Evolutionary conservation across 2,888 invertebrate genomes (phyloP).

Genomic region (Eumacrocentrus americanus): DNA sequence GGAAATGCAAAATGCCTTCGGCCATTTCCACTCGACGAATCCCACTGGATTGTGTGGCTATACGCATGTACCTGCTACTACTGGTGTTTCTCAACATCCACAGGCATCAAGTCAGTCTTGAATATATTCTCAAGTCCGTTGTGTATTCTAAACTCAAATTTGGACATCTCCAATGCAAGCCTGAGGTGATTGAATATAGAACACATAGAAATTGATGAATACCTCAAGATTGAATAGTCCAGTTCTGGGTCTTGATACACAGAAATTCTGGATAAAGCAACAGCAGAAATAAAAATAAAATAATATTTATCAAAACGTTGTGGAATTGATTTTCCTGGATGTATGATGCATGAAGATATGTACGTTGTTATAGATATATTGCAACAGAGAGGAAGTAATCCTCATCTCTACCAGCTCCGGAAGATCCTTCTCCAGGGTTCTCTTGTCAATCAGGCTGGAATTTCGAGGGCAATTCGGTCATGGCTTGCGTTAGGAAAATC

Average conservation of each 20-base stretch:
- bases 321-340: too few species aligned
- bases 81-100: neutral
- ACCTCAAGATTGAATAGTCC: too few species aligned
- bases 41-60: neutral
- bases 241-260: neutral
- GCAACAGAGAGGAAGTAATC: neutral
- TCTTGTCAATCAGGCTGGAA: slow-evolving; percentile 10
- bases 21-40: slow-evolving; percentile 6
- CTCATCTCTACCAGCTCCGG: neutral
- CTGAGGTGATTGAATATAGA: too few species aligned
- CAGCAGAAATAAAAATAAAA: too few species aligned
- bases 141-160: too few species aligned
- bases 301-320: neutral
- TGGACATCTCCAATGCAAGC: too few species aligned
- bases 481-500: slow-evolving; percentile 1
- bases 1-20: neutral
- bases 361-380: neutral
- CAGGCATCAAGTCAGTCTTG: neutral
- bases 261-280: too few species aligned
- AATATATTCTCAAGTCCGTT: neutral
- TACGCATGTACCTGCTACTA: neutral
- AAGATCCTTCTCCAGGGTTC: neutral
- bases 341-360: neutral
- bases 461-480: neutral
- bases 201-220: too few species aligned